These are phyloP conservation scores for Tipula confusa DNA, from an alignment of 2,888 invertebrate genomes.

Conservation along the genomic window DNA sequence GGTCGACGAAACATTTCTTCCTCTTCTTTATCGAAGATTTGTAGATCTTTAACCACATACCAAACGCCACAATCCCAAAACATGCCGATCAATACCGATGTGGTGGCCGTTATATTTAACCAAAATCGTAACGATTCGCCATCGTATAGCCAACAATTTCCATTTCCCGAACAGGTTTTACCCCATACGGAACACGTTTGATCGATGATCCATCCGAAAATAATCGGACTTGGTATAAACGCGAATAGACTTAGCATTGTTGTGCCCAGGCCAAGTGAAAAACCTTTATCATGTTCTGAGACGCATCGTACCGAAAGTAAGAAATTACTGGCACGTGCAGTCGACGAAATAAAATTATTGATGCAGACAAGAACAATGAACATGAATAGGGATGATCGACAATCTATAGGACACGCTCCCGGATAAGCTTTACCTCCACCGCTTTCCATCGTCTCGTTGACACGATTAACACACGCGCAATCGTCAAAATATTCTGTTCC, in stretches of 20 bases:
- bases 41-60: conserved; percentile 64
- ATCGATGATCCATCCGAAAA: conserved; percentile 66
- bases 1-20: conserved; percentile 43
- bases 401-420: conserved; percentile 57
- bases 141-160: conserved; percentile 72
- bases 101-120: conserved; percentile 62
- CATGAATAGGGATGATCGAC: conserved; percentile 54
- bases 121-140: conserved; percentile 60
- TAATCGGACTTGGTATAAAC: conserved; percentile 71
- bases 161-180: conserved; percentile 63
- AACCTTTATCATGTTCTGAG: conserved; percentile 66
- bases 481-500: conserved; percentile 44
- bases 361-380: conserved; percentile 56
- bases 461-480: background rate
- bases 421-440: conserved; percentile 50
- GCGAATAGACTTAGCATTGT: conserved; percentile 66
- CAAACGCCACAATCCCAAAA: conserved; percentile 63
- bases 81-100: conserved; percentile 60
- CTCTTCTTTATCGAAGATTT: conserved; percentile 63
- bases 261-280: conserved; percentile 66
- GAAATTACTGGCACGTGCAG: conserved; percentile 61
- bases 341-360: conserved; percentile 57
- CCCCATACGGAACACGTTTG: conserved; percentile 69
- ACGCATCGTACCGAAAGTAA: conserved; percentile 62
- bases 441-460: background rate